phyloP scores from a whole-genome alignment of 2,797 vertebrate genomes.

The Myotis daubentonii region DNA sequence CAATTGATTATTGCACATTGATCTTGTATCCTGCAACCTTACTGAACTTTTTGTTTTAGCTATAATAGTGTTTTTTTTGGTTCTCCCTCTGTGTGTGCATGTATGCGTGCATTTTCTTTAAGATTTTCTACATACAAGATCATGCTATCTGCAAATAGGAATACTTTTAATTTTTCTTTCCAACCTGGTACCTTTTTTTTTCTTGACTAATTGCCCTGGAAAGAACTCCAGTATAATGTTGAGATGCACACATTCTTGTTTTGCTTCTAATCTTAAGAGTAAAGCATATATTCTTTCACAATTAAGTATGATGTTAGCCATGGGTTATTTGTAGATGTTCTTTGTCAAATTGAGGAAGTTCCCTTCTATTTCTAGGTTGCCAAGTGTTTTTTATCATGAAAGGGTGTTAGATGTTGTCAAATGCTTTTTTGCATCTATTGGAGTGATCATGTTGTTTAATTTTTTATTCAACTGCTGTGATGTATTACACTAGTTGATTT shows the following conservation, averaged over 20 bases:
- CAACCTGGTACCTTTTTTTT: not conserved
- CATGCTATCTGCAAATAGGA: not conserved
- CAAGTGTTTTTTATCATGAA: not conserved
- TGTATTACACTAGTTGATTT: constrained; percentile 1
- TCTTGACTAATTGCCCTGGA: not conserved
- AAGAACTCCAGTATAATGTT: not conserved
- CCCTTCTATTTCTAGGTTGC: not conserved
- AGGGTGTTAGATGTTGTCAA: not conserved
- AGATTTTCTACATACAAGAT: constrained; percentile 1
- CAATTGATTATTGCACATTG: not conserved
- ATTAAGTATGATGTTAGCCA: not conserved
- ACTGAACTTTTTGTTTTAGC: not conserved
- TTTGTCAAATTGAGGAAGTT: constrained; percentile 1
- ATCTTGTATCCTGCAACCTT: too few relatives aligned
- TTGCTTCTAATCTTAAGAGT: not conserved
- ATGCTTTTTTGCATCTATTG: not conserved
- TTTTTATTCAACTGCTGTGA: not conserved
- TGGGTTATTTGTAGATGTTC: not conserved
- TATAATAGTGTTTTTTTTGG: not conserved
- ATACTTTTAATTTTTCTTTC: constrained; percentile 17
- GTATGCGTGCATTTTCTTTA: not conserved
- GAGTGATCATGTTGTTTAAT: not conserved
- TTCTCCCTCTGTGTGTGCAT: not conserved
- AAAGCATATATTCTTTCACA: not conserved
- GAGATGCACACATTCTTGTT: not conserved